phyloP scores from a whole-genome alignment of 64 coral and sea anemone species.

The Pocillopora verrucosa region DNA sequence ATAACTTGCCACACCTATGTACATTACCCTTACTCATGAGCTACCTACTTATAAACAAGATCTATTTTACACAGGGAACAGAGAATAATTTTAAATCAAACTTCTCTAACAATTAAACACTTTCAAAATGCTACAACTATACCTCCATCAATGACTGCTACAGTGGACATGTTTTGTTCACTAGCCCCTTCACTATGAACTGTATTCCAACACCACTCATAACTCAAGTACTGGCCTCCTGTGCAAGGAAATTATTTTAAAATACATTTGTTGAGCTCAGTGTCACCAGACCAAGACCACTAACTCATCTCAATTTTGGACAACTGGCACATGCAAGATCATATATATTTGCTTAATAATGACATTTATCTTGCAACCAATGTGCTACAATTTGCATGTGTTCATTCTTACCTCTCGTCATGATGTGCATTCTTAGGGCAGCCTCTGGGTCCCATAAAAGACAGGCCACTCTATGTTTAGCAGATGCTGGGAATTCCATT shows the following conservation, averaged over 20 bases:
- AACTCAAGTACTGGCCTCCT: constrained; percentile 81
- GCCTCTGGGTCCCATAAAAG: constrained; percentile 85
- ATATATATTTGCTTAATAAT: neutral
- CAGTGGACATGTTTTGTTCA: constrained; percentile 68
- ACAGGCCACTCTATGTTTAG: constrained; percentile 59
- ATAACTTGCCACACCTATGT: too few relatives aligned
- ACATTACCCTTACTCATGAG: too few relatives aligned
- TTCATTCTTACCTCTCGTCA: constrained; percentile 62
- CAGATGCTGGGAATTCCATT: constrained; percentile 64
- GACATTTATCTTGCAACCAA: neutral
- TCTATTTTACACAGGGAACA: too few relatives aligned
- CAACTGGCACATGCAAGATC: neutral
- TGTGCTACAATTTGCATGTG: neutral
- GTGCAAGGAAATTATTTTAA: neutral
- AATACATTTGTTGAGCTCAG: too few relatives aligned
- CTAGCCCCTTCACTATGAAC: constrained; percentile 71
- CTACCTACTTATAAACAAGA: too few relatives aligned
- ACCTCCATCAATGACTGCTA: constrained; percentile 98
- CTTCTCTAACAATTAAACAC: too few relatives aligned
- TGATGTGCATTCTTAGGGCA: constrained; percentile 68
- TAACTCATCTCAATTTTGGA: too few relatives aligned
- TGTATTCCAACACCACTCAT: constrained; percentile 94
- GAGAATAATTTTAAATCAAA: too few relatives aligned
- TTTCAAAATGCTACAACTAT: neutral
- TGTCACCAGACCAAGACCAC: too few relatives aligned